Evolutionary conservation across 2,113 vertebrate genomes (phyloP), one percentile per base, ranked within the genome.

Genomic region (Hyperopisus bebe): DNA sequence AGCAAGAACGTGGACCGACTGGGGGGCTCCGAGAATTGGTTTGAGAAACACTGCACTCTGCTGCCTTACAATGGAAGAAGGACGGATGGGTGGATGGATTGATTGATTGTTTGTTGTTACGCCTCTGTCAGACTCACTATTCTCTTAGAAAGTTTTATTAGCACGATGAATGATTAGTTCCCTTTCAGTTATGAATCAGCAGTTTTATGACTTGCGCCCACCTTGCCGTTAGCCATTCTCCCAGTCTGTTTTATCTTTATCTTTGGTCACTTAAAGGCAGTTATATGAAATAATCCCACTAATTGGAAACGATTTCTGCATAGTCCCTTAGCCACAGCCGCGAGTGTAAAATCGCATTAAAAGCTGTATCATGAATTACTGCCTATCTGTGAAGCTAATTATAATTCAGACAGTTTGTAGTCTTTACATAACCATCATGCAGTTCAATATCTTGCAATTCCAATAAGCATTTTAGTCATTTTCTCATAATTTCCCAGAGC

Each of bases 141-240:
- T 80, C 74, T 80, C 35, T 80, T 80, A 80, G n/a, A 70, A 70
- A 80, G 74, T 80, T 42, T 80, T 80, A 80, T 80, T 80, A 42
- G 5, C 31, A 42, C 19, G 2, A 77, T 42, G 74, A 77, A 77
- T 39, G 31, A 80, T 80, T 42, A 42, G 31, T 80, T 80, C 5
- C 15, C 17, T 80, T 80, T 42, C 35, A 42, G 74, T 35, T 80
- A 42, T 80, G 31, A 42, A 80, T 80, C 74, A 80, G 74, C 74
- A 80, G 74, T 80, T 80, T 42, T 80, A 80, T 80, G 74, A 42
- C 15, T 80, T 19, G 17, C 17, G 5, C 17, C 17, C 35, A 42
- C 74, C 35, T 39, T 80, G 74, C 31, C 35, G 35, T 42, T 42
- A 80, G 35, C 31, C 35, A 80, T 39, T 19, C 39, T 80, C 31